Evolutionary conservation across 2,888 invertebrate genomes (phyloP).

Genomic region (Cheilosia pagana): DNA sequence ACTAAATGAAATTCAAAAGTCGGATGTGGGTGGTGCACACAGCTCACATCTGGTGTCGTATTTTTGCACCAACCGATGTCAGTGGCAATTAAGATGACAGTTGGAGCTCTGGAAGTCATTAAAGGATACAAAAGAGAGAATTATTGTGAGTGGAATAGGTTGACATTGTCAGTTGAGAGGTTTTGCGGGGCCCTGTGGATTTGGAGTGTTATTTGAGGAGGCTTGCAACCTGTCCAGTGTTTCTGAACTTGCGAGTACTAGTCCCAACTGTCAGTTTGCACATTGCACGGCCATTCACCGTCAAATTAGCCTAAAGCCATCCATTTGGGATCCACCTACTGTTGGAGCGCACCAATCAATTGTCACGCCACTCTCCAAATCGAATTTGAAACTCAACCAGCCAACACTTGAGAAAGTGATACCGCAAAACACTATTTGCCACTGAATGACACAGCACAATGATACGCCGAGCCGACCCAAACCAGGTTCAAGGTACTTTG

Average conservation of each 20-base stretch:
- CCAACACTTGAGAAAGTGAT: slow-evolving; percentile 10
- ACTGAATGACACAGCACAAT: slow-evolving; percentile 1
- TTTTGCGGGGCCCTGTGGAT: too few species aligned
- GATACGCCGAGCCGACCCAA: background rate
- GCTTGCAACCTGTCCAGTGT: too few species aligned
- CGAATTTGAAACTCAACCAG: slow-evolving; percentile 3
- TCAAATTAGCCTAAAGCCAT: too few species aligned
- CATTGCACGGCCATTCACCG: too few species aligned
- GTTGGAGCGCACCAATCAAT: background rate
- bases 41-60: background rate
- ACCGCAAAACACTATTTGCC: background rate
- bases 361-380: slow-evolving; percentile 3
- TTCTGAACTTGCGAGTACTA: too few species aligned
- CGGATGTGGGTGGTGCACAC: background rate
- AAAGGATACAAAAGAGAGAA: background rate
- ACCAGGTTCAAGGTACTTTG: slow-evolving; percentile 28
- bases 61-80: background rate
- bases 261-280: too few species aligned
- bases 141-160: background rate
- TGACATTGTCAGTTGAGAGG: background rate
- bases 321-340: too few species aligned
- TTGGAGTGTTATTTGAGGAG: too few species aligned
- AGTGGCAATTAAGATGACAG: slow-evolving; percentile 4
- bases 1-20: slow-evolving; percentile 8
- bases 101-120: background rate